Evolutionary conservation across 2,113 vertebrate species (phyloP).

Genomic region (Pterophyllum scalare): DNA sequence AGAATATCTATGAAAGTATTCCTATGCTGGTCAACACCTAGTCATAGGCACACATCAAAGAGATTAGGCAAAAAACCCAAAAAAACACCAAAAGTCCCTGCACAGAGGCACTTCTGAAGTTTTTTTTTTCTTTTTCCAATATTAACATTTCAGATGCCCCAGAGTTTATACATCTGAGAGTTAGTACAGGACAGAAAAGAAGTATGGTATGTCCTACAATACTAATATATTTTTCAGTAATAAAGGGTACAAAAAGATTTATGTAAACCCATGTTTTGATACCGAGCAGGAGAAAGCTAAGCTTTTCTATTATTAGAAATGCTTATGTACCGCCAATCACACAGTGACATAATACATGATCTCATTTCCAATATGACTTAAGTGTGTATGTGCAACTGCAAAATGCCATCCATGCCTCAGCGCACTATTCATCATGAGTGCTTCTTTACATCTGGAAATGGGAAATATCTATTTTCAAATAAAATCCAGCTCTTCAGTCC

Average conservation of each 20-base stretch:
- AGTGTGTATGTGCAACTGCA: neutral
- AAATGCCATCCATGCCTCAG: neutral
- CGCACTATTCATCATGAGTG: neutral
- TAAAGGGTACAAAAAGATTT: conserved; percentile 1
- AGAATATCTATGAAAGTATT: conserved; percentile 54
- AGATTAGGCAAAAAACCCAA: neutral
- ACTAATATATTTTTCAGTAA: neutral
- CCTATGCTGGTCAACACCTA: conserved; percentile 42
- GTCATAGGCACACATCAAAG: conserved; percentile 35
- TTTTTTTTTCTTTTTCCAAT: neutral
- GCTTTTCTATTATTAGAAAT: conserved; percentile 10
- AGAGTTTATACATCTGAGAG: neutral
- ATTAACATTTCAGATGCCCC: conserved; percentile 8
- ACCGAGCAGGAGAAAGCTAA: neutral
- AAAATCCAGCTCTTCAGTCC: neutral
- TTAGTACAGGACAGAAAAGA: neutral
- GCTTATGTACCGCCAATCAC: neutral
- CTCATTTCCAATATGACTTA: neutral
- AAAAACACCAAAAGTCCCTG: neutral
- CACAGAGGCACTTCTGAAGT: neutral
- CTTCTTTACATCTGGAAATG: neutral
- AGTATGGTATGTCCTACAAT: neutral
- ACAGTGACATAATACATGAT: neutral
- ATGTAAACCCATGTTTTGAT: conserved; percentile 11
- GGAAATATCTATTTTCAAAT: neutral